A percentile compares a stretch with the other conserved stretches of the same genome.
phyloP scores from a whole-genome alignment of 2,113 vertebrate genomes.

The Tenrec ecaudatus region DNA sequence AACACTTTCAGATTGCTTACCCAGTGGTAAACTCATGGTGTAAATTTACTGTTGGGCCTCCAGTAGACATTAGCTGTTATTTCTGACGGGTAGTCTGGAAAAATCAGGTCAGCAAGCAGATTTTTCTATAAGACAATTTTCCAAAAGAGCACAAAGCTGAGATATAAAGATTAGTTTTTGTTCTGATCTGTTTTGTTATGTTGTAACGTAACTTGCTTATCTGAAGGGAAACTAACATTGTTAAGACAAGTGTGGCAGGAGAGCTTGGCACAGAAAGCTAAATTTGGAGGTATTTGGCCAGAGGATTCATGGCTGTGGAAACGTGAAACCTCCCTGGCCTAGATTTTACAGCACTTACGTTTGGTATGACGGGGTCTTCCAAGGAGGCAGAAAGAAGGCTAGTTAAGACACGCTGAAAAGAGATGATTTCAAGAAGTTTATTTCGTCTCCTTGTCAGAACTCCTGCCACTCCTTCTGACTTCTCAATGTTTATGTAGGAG shows the following conservation, averaged over 20 bases:
- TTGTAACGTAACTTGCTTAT: not conserved
- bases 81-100: not conserved
- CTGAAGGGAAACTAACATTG: not conserved
- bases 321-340: slow-evolving; percentile 13
- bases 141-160: not conserved
- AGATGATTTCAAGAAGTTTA: not conserved
- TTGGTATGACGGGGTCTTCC: not conserved
- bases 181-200: not conserved
- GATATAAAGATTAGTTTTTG: not conserved
- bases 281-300: not conserved
- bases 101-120: not conserved
- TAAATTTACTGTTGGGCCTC: not conserved
- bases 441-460: not conserved
- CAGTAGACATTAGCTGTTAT: not conserved
- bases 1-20: not conserved
- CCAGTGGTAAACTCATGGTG: not conserved
- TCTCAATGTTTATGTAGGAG: not conserved
- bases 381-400: not conserved
- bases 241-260: not conserved
- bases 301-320: not conserved
- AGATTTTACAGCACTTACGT: not conserved
- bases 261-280: not conserved
- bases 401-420: not conserved
- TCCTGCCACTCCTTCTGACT: no score
- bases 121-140: not conserved